Evolutionary conservation across 2,113 vertebrate genomes (phyloP).

Genomic region (Boulengeromyrus knoepffleri): DNA sequence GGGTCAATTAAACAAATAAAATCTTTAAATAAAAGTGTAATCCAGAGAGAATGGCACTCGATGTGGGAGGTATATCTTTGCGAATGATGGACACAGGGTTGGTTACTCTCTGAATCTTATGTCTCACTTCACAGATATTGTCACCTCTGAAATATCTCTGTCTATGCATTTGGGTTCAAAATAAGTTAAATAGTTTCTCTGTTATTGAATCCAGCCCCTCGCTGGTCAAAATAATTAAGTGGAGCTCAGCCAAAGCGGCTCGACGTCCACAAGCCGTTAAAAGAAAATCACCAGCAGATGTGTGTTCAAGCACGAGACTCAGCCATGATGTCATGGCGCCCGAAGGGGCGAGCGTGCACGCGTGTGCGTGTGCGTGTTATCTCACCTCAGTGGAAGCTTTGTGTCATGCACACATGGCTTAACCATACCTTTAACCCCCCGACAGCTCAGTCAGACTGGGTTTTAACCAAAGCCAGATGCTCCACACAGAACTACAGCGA

Average conservation of each 20-base stretch:
- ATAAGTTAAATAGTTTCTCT: neutral
- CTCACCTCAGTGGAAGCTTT: neutral
- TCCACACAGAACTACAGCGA: neutral
- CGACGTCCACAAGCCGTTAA: neutral
- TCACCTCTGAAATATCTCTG: neutral
- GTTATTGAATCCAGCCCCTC: neutral
- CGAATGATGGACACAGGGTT: neutral
- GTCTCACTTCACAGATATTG: neutral
- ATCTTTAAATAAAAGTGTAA: neutral
- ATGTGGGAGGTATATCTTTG: neutral
- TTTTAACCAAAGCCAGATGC: neutral
- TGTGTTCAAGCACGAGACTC: neutral
- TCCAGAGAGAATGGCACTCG: neutral
- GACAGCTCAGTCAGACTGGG: neutral
- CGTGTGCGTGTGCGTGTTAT: neutral
- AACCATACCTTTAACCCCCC: neutral
- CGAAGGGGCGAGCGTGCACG: neutral
- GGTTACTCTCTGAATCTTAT: neutral
- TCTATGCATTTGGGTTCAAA: neutral
- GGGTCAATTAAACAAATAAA: neutral
- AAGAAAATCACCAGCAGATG: slow-evolving; percentile 13
- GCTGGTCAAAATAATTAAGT: neutral
- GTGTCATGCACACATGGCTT: neutral
- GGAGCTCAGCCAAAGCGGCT: neutral
- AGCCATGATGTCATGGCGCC: neutral